Conservation (phyloP, 2,797 vertebrate genomes). For the Aplochiton taeniatus region DNA sequence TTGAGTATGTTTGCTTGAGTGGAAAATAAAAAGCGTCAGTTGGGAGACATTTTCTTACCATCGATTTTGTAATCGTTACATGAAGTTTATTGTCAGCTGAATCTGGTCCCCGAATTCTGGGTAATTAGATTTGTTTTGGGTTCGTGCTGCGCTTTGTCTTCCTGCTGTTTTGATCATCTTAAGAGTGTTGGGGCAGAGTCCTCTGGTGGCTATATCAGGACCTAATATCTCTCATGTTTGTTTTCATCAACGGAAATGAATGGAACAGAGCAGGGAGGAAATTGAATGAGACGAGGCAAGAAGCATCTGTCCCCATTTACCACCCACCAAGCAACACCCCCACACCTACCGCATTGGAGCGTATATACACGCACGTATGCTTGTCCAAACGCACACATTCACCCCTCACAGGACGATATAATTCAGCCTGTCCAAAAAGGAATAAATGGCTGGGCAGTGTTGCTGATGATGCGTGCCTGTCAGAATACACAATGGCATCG, state of each 20-base stretch:
- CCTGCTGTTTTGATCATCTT: conserved; percentile 32
- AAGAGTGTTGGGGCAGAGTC: conserved; percentile 12
- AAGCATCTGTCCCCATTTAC: conserved; percentile 45
- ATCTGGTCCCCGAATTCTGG: too few relatives aligned
- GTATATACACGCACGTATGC: neutral
- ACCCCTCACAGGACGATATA: neutral
- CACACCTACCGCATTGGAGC: conserved; percentile 21
- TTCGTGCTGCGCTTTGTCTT: neutral
- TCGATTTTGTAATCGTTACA: too few relatives aligned
- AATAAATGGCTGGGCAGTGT: conserved; percentile 33
- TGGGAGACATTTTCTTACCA: too few relatives aligned
- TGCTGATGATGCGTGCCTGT: conserved; percentile 31
- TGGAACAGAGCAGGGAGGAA: conserved; percentile 30
- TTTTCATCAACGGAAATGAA: conserved; percentile 34
- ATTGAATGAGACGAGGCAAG: conserved; percentile 39
- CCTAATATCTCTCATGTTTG: conserved; percentile 54
- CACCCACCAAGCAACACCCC: conserved; percentile 26
- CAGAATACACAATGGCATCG: conserved; percentile 40
- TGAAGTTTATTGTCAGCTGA: too few relatives aligned
- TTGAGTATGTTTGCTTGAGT: too few relatives aligned
- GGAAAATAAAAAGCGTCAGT: too few relatives aligned
- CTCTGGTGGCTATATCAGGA: conserved; percentile 45
- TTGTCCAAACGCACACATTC: conserved; percentile 2
- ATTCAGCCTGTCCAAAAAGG: conserved; percentile 13
- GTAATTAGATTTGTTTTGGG: too few relatives aligned